A percentile compares a stretch with the other conserved stretches of the same genome.
Conservation (phyloP, 2,113 vertebrate genomes). For the Myotis yumanensis region DNA sequence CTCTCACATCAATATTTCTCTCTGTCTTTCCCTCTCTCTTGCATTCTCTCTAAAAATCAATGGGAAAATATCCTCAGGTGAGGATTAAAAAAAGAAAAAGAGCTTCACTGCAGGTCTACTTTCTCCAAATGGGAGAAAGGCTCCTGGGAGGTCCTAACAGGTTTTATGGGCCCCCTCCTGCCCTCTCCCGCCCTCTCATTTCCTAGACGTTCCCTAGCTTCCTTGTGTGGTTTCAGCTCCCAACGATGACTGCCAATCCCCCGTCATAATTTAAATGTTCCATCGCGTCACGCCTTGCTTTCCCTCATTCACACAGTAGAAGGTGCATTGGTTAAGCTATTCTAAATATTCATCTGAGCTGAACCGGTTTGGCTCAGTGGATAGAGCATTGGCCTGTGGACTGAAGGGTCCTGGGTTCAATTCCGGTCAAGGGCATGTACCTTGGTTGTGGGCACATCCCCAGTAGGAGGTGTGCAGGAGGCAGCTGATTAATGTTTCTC, state of each 20-base stretch:
- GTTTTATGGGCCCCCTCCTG: background rate
- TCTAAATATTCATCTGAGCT: background rate
- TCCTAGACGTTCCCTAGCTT: background rate
- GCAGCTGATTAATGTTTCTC: no score
- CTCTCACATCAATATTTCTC: no score
- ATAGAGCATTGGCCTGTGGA: no score
- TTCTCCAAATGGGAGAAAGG: background rate
- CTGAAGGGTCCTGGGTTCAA: no score
- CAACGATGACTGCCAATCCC: background rate
- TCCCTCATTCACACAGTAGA: background rate
- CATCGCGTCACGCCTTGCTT: background rate
- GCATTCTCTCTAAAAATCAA: no score
- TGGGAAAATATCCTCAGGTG: no score
- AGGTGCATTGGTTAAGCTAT: background rate
- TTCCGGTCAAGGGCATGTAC: no score
- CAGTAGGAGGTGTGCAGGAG: no score
- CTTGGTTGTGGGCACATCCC: no score
- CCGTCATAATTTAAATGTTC: background rate
- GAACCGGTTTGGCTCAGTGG: no score
- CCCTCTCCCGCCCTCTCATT: background rate
- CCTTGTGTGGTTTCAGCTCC: background rate
- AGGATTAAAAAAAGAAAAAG: background rate
- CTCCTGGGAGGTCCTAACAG: background rate
- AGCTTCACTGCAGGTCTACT: background rate
- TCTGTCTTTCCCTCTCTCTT: no score